Evolutionary conservation across 1,140 invertebrate genomes (phyloP), one percentile per base, ranked within the genome.

Genomic region (Agrypnia vestita): DNA sequence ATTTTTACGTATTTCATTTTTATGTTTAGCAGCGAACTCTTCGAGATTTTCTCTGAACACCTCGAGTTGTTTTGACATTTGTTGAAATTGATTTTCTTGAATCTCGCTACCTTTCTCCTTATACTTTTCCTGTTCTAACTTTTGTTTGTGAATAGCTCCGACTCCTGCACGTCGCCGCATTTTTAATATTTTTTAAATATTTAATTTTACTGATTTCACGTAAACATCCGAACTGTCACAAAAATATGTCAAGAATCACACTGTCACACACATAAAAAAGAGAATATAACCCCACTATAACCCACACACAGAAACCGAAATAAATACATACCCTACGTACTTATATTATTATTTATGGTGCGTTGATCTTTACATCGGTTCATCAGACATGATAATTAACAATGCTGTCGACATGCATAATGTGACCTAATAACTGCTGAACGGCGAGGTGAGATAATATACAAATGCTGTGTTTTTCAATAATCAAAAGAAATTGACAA

Each of bases 1-100:
- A 88, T 99, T 97, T 87, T 97, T 98, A 81, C 94, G 94, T 46
- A 99, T 99, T 85, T 98, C 96, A 84, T 92, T 95, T 85, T 96
- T 97, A 86, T 99, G 97, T 85, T 99, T 99, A 4, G 93, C 89
- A 0, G 99, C 97, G 89, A 99, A 99, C 84, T 99, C 96, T 88
- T 99, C 97, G 15, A 99, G 88, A 87, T 99, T 98, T 11, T 92
- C 91, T 78, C 96, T 93, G 86, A 99, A 99, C 1, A 95, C 94
- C 81, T 98, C 97, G 88, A 99, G 91, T 87, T 99, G 98, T 87
- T 96, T 96, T 0, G 96, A 94, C 94, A 99, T 96, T 88, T 97
- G 93, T 85, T 96, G 94, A 72, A 99, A 91, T 85, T 99, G 96
- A 84, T 97, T 97, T 86, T 98, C 97, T 85, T 99, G 97, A 59